phyloP scores from a whole-genome alignment of 2,113 vertebrate species.

The Dunckerocampus dactyliophorus region DNA sequence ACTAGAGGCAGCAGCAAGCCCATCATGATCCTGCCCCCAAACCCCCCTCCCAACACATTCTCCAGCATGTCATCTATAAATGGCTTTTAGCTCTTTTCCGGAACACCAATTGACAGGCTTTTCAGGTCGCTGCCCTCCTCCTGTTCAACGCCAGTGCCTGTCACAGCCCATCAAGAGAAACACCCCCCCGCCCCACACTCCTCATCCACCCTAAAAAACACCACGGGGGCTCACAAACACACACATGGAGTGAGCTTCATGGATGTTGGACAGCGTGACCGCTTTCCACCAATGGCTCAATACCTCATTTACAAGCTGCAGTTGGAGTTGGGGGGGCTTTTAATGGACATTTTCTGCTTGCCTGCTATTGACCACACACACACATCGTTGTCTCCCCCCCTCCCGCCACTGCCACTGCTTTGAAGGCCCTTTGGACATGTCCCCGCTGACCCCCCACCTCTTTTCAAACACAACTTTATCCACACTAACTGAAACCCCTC shows the following conservation, averaged over 20 bases:
- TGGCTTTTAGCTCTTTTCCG: slow-evolving; percentile 38
- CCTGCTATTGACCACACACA: slow-evolving; percentile 40
- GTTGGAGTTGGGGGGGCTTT: slow-evolving; percentile 47
- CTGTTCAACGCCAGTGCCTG: slow-evolving; percentile 35
- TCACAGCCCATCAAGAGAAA: slow-evolving; percentile 47
- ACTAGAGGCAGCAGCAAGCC: not conserved
- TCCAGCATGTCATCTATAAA: slow-evolving; percentile 33
- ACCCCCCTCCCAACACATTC: slow-evolving; percentile 2
- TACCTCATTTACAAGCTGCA: slow-evolving; percentile 65
- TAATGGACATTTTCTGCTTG: slow-evolving; percentile 56
- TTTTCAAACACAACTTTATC: slow-evolving; percentile 25
- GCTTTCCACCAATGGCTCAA: slow-evolving; percentile 52
- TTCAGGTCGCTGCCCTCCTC: slow-evolving; percentile 34
- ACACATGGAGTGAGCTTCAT: slow-evolving; percentile 11
- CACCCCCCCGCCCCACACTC: slow-evolving; percentile 13
- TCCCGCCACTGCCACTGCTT: slow-evolving; percentile 20
- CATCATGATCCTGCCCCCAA: slow-evolving; percentile 12
- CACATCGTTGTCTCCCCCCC: slow-evolving; percentile 1
- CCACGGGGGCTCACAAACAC: slow-evolving; percentile 8
- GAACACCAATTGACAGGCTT: slow-evolving; percentile 36
- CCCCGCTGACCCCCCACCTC: slow-evolving; percentile 43
- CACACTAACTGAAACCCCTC: slow-evolving; percentile 12
- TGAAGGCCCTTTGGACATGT: slow-evolving; percentile 36
- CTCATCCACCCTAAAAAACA: slow-evolving; percentile 20
- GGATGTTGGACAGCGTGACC: slow-evolving; percentile 45